Evolutionary conservation across 2,113 vertebrate genomes (phyloP).

Genomic region (Clarias gariepinus): DNA sequence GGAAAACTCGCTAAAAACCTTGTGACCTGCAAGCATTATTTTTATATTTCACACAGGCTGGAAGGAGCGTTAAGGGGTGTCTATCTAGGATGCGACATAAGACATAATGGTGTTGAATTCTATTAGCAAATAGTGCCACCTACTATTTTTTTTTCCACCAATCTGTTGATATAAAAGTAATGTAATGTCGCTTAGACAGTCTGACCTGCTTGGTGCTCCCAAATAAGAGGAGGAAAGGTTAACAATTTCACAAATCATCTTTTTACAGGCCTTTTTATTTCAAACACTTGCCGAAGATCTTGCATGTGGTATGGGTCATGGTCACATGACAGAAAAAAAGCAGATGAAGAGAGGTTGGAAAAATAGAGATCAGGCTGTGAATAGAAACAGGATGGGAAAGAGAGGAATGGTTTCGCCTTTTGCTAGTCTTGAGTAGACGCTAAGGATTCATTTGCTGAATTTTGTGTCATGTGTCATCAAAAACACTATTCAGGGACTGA

Average conservation of each 20-base stretch:
- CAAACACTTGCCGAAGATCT: neutral
- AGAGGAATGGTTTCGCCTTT: constrained; percentile 27
- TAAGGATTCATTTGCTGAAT: neutral
- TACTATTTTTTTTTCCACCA: neutral
- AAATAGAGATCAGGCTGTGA: neutral
- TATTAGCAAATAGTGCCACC: constrained; percentile 33
- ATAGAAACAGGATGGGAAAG: neutral
- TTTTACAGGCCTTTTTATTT: neutral
- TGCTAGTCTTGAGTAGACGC: constrained; percentile 57
- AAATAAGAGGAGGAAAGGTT: constrained; percentile 27
- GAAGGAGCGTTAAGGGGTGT: constrained; percentile 22
- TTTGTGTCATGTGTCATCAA: constrained; percentile 40
- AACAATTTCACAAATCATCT: constrained; percentile 32
- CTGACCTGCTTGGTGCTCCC: constrained; percentile 26
- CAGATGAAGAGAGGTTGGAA: neutral
- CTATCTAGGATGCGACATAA: constrained; percentile 11
- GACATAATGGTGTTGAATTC: constrained; percentile 30
- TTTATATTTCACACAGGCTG: constrained; percentile 19
- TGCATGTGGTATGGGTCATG: neutral
- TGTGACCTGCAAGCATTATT: constrained; percentile 33
- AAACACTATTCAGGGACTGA: constrained; percentile 38
- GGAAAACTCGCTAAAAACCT: constrained; percentile 32
- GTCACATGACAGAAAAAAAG: neutral
- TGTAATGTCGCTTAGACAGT: constrained; percentile 50
- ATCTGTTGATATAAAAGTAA: constrained; percentile 30